Evolutionary conservation across 1,140 invertebrate species (phyloP), one percentile per base, ranked within the genome.

Genomic region (Drosophila nigromelanica): DNA sequence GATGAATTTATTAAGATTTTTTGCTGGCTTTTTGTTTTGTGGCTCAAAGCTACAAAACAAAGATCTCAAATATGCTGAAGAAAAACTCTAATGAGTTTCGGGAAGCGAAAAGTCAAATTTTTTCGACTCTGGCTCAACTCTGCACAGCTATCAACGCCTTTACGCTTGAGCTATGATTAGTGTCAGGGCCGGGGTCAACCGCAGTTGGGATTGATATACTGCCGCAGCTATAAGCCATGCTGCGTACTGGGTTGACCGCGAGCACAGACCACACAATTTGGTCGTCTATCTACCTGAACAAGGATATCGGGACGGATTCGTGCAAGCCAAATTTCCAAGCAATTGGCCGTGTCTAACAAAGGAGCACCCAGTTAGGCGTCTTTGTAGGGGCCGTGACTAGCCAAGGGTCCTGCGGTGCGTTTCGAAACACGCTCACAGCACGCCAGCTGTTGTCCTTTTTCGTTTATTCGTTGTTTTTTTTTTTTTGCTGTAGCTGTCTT

Each of bases 1-100:
- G 82, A 86, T 86, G 81, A 86, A 86, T 86, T 86, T 86, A 86
- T 86, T 86, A 86, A 87, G 81, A 87, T 86, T 86, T 86, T 59
- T 66, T 37, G 47, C 40, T 78, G 75, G 68, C 55, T 54, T 52
- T 55, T 47, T 63, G 33, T 43, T 63, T 15, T 40, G 15, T 35
- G 40, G 4, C 42, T 39, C 54, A 48, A n/a, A 30, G 33, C 42
- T n/a, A n/a, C 24, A 15, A 51, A 12, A 63, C 35, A 68, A 33
- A 40, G 62, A 68, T 71, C 50, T 24, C 43, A 50, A 50, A 63
- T 42, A 56, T 47, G 54, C 14, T 58, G 54, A 58, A 15, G 69
- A 50, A 52, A 52, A 72, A 61, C 80, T 80, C 82, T 86, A 86
- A 87, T 87, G 82, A 86, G 81, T 87, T 87, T 70, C 42, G 37